These are phyloP conservation scores for Channa striata DNA, from an alignment of 2,797 vertebrate genomes.

Conservation along the genomic window DNA sequence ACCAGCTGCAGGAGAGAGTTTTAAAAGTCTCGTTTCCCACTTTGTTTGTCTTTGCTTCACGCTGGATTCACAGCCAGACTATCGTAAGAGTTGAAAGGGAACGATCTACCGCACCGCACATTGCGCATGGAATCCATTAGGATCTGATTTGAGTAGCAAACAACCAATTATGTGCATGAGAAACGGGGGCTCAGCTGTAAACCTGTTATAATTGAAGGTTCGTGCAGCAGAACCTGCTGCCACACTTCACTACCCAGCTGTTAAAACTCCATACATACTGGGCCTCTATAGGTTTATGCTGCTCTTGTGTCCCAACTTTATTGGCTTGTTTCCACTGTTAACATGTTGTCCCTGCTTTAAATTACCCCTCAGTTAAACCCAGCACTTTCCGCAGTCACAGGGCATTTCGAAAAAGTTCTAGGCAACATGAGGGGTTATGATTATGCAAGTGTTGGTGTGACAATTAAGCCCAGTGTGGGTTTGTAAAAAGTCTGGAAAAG, in stretches of 20 bases:
- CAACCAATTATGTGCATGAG: slow-evolving; percentile 19
- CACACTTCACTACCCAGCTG: slow-evolving; percentile 17
- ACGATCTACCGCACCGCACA: background rate
- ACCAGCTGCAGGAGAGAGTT: slow-evolving; percentile 7
- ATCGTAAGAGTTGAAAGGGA: background rate
- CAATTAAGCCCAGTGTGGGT: slow-evolving; percentile 8
- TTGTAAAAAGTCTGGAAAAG: slow-evolving; percentile 26
- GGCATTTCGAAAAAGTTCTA: slow-evolving; percentile 42
- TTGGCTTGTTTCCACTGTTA: slow-evolving; percentile 49
- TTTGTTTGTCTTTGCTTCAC: background rate
- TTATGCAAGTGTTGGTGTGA: slow-evolving; percentile 13
- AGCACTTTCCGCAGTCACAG: slow-evolving; percentile 19
- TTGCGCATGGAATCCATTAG: background rate
- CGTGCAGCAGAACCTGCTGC: slow-evolving; percentile 27
- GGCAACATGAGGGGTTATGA: slow-evolving; percentile 56
- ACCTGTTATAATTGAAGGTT: slow-evolving; percentile 36
- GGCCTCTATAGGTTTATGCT: slow-evolving; percentile 11
- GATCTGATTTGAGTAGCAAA: slow-evolving; percentile 24
- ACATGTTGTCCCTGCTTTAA: slow-evolving; percentile 47
- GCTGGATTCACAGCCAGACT: background rate
- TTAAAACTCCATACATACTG: background rate
- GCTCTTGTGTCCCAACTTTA: slow-evolving; percentile 45
- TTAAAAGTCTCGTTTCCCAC: slow-evolving; percentile 21
- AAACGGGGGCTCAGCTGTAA: slow-evolving; percentile 30
- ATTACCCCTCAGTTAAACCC: slow-evolving; percentile 55